Evolutionary conservation across 2,797 vertebrate species (phyloP), one percentile per base, ranked within the genome.

Genomic region (Anguilla obscura): DNA sequence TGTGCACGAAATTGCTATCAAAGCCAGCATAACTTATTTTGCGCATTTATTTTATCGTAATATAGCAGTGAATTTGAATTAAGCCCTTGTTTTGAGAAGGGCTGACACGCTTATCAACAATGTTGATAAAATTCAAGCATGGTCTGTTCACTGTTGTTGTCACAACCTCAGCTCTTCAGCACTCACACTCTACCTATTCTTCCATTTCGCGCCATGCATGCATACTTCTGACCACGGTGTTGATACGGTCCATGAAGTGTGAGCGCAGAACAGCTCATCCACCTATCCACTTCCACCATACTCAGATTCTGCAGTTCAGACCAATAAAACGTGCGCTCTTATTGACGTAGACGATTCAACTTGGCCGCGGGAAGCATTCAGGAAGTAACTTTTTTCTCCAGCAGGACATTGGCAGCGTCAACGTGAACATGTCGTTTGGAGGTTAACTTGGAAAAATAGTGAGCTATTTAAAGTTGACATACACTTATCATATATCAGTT

Each of bases 361-460:
- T 92, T 94, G 92, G 93, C 94, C 94, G 96, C 96, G 96, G 96
- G 96, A 96, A 96, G 90, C 87, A 89, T 83, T 27, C 89, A 88
- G 90, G 91, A 92, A 94, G 89, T 69, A 27, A 8, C 90, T 87
- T 45, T 50, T 82, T 27, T 50, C 45, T 79, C 74, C 36, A 21
- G 33, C 36, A 45, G 16, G 40, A 45, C 36, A 12, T 80, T 0
- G 5, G 4, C 63, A 50, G 79, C 18, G 24, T 48, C 8, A 48
- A 24, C n/a, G 45, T 82, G 50, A 82, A 82, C 79, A 82, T 24
- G 45, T 45, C 21, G 30, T 76, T 36, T 14, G 12, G 45, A 82
- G 40, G 45, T 24, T 82, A 48, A 79, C 16, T 79, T 36, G 10
- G 2, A 40, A 36, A 21, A 82, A 48, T 24, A 48, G 45, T 48